These are phyloP conservation scores for Lacerta viridis DNA, from an alignment of 2,797 vertebrate species.

Conservation along the genomic window DNA sequence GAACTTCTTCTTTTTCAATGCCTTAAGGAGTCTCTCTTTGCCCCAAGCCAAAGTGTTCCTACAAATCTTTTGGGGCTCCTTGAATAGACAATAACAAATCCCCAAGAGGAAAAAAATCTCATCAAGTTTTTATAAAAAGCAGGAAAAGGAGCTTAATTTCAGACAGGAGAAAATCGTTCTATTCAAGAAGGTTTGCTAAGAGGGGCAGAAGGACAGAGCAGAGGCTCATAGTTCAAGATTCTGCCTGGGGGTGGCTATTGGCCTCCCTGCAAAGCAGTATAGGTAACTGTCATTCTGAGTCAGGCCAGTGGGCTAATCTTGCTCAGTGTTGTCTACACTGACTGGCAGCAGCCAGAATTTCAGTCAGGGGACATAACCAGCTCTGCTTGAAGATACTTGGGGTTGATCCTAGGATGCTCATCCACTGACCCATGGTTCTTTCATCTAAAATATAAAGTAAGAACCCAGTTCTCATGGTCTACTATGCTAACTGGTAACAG, in stretches of 20 bases:
- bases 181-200: background rate
- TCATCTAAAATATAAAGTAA: too few relatives aligned
- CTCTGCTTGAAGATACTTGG: too few relatives aligned
- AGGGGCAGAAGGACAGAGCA: background rate
- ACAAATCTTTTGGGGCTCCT: background rate
- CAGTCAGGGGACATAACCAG: too few relatives aligned
- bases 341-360: too few relatives aligned
- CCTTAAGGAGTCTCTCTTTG: conserved; percentile 7
- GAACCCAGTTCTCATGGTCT: too few relatives aligned
- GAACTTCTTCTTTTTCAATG: background rate
- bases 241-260: background rate
- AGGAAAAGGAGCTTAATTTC: background rate
- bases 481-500: background rate
- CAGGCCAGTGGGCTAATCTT: too few relatives aligned
- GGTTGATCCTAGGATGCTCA: too few relatives aligned
- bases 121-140: conserved; percentile 3
- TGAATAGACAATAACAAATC: background rate
- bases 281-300: background rate
- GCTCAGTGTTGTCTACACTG: too few relatives aligned
- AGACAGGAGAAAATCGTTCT: background rate
- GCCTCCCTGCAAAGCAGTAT: too few relatives aligned
- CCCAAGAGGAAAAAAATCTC: background rate
- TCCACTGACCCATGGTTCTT: too few relatives aligned
- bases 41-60: background rate
- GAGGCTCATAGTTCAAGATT: background rate